Evolutionary conservation across 2,113 vertebrate species (phyloP), one percentile per base, ranked within the genome.

Genomic region (Boleophthalmus pectinirostris): DNA sequence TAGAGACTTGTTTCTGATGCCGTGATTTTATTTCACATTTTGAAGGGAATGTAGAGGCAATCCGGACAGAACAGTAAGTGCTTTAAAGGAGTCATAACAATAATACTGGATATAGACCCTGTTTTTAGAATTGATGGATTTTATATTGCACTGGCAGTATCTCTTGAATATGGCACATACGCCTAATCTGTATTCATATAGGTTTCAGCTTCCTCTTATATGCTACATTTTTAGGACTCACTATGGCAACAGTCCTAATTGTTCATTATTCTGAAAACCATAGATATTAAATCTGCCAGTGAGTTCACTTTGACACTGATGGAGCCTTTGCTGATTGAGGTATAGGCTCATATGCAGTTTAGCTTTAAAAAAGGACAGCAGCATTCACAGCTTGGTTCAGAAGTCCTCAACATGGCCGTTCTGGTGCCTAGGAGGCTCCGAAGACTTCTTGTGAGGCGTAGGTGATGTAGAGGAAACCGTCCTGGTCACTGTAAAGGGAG

Each of bases 361-460:
- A 61, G 49, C 45, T 56, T 56, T 66, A 9, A 25, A 68, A 67
- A 54, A 49, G 33, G 58, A 73, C 23, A 53, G 57, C 65, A 77
- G 67, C 35, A 47, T 69, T 56, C 63, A 66, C 20, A 16, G 66
- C 51, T 69, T 29, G 68, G 29, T 14, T 63, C 43, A 18, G 23
- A 47, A 29, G 10, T 91, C 90, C 85, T 83, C 79, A 46, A 20
- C 77, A 78, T 9, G 20, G 25, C 13, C 57, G n/a, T 21, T 23
- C 53, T 20, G 71, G 46, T 0, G 58, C 49, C 18, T 47, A 73
- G 67, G 79, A 70, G 0, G 91, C 90, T 43, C 93, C 95, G 2
- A 95, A 96, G 88, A 93, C 92, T 63, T 95, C 95, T 82, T 95
- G 94, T 0, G 94, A 95, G 75, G 93, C 93, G 12, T 95, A 95